phyloP scores from a whole-genome alignment of 2,113 vertebrate genomes.

The Uria lomvia region DNA sequence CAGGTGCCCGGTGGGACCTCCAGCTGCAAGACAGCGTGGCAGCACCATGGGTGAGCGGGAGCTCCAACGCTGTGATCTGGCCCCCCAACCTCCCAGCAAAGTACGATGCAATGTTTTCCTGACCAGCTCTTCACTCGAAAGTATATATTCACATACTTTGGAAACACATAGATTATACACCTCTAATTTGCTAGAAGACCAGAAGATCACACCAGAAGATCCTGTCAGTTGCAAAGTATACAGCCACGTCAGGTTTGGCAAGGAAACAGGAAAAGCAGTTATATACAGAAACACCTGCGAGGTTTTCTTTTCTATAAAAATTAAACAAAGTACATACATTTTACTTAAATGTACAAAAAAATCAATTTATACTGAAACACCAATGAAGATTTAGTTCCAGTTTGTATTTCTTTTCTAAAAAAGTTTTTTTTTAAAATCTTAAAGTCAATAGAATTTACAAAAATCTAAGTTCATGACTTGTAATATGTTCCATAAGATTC shows the following conservation, averaged over 20 bases:
- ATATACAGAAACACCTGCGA: neutral
- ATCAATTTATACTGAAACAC: neutral
- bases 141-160: neutral
- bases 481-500: neutral
- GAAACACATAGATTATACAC: neutral
- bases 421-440: neutral
- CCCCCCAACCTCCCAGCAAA: neutral
- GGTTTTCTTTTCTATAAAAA: neutral
- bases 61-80: neutral
- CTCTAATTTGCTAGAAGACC: neutral
- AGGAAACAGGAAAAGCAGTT: neutral
- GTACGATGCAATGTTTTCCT: neutral
- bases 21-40: neutral
- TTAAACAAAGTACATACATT: neutral
- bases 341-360: neutral
- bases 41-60: neutral
- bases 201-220: neutral
- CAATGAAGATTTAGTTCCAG: neutral
- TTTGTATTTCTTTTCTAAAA: neutral
- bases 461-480: neutral
- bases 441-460: neutral
- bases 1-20: neutral
- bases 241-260: neutral
- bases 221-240: neutral
- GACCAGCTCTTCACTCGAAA: neutral